Conservation (phyloP, 1,140 invertebrate genomes). For the Vanessa tameamea region DNA sequence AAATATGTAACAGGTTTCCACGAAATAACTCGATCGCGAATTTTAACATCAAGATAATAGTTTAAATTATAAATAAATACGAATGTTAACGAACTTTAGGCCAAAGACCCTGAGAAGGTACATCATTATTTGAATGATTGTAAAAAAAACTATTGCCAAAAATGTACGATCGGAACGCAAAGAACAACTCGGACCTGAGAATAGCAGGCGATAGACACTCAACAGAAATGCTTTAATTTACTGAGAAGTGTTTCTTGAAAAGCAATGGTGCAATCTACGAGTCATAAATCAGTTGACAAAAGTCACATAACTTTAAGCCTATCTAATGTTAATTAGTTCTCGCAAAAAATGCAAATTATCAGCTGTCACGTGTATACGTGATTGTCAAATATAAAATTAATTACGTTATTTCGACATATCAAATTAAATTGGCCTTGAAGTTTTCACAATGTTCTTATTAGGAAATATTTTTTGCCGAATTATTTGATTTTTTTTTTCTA, state of each 20-base stretch:
- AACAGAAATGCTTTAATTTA: too few relatives aligned
- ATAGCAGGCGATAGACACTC: too few relatives aligned
- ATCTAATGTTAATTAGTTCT: neutral
- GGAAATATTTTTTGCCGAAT: neutral
- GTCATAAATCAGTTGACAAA: neutral
- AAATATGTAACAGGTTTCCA: neutral
- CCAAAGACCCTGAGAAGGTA: neutral
- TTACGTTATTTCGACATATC: neutral
- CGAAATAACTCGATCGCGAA: neutral
- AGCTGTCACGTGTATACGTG: neutral
- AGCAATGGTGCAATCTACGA: too few relatives aligned
- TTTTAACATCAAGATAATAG: neutral
- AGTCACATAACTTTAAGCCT: neutral
- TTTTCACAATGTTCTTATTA: slow-evolving; percentile 8
- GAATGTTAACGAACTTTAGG: neutral
- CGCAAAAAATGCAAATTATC: neutral
- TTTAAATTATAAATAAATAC: neutral
- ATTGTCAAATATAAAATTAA: slow-evolving; percentile 8
- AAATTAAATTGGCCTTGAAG: neutral
- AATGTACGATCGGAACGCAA: too few relatives aligned
- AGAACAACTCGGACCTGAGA: too few relatives aligned
- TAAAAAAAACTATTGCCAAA: too few relatives aligned
- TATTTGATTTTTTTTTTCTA: neutral
- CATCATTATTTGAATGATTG: too few relatives aligned
- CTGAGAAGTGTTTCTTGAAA: too few relatives aligned